Base-by-base conservation (phyloP, 2,888 invertebrate genomes). In the Baccha elongata region DNA sequence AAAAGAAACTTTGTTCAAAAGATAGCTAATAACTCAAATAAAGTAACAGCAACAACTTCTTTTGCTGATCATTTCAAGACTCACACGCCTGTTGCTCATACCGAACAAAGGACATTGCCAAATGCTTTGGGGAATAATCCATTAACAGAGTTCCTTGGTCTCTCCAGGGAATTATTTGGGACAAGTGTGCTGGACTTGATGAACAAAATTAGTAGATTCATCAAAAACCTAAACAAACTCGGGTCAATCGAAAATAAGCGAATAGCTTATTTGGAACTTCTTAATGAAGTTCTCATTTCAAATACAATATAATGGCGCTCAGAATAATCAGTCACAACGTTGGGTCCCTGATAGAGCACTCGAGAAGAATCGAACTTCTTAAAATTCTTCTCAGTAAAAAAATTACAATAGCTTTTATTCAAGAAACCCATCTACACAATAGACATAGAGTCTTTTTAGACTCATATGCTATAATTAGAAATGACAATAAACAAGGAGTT, bases 311-410 rank as follows among this genome's bases (percentile, higher is more conserved):
- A 48, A 48, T 48, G 23, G 13, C 48, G 1, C 2, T 48, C 4
- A 8, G 15, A 50, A 50, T 50, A 1, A 4, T 50, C 10, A 50
- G 4, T 29, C 29, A 50, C 5, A 50, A 50, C 50, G 50, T 29
- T 26, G 50, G 48, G 48, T 50, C 26, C 50, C 10, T 50, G 4
- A 17, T 29, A 21, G n/a, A 52, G 6, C 52, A 17, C n/a, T 11
- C 2, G 0, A 17, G 32, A 52, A 52, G 52, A 52, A 29, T 29
- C 5, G 50, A 29, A 0, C 11, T 1, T 11, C 29, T 29, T 1
- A 15, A 8, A 15, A 29, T 50, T 26, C 29, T 50, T 10, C 1
- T 21, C 10, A 29, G 29, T 15, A 50, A 50, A 5, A 29, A 29
- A 0, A 4, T 50, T 17, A 8, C 15, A 1, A 10, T 29, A 11